Conservation (phyloP, 2,888 invertebrate genomes). For the Portevinia maculata region DNA sequence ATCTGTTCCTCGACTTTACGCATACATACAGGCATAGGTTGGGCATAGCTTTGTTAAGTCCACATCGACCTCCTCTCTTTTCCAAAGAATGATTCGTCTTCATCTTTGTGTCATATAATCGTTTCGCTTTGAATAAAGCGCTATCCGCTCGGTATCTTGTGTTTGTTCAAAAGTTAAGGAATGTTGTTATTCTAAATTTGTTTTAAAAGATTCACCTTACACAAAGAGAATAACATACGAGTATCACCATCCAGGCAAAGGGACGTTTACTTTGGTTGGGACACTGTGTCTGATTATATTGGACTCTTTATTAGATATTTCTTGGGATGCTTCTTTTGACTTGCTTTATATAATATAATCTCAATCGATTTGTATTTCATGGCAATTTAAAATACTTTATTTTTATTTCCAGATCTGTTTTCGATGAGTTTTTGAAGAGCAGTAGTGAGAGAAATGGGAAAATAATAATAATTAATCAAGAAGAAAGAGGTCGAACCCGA, state of each 20-base stretch:
- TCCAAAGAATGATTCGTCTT: constrained; percentile 52
- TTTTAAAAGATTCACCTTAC: constrained; percentile 48
- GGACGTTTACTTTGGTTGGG: not conserved
- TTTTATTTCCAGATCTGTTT: constrained; percentile 61
- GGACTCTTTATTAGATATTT: constrained; percentile 52
- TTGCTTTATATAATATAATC: constrained; percentile 11
- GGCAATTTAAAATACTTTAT: constrained; percentile 29
- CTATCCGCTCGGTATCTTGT: constrained; percentile 49
- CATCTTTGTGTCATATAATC: constrained; percentile 68
- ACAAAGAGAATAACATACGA: constrained; percentile 59
- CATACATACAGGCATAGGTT: not conserved
- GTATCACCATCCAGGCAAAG: constrained; percentile 1
- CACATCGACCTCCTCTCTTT: constrained; percentile 3
- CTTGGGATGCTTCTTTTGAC: not conserved
- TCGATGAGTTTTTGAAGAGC: constrained; percentile 38
- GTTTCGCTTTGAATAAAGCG: constrained; percentile 55
- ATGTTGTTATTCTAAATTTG: constrained; percentile 14
- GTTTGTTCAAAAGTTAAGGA: constrained; percentile 46
- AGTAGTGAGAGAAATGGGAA: constrained; percentile 32
- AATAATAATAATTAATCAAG: constrained; percentile 63
- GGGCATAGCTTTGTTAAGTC: constrained; percentile 35
- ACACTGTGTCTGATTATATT: constrained; percentile 31
- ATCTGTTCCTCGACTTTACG: constrained; percentile 6
- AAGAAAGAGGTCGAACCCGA: constrained; percentile 24
- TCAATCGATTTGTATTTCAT: constrained; percentile 47